Evolutionary conservation across 35 echinoderm and acorn worm species (phyloP).

Genomic region (Apostichopus japonicus): DNA sequence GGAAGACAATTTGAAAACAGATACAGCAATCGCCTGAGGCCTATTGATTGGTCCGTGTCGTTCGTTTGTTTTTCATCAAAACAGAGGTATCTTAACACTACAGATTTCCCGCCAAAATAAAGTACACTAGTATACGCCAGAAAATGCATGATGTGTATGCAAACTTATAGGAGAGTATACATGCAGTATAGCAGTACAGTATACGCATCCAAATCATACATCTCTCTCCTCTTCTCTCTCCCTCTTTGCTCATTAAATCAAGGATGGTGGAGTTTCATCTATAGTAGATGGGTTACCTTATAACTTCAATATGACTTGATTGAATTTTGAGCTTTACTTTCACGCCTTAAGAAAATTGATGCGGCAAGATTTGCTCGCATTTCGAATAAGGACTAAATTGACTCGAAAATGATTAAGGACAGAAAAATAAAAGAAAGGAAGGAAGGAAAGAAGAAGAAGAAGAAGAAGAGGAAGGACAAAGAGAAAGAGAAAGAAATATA

Average conservation of each 20-base stretch:
- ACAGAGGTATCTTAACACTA: constrained; percentile 25
- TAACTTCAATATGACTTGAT: not conserved
- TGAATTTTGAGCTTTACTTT: not conserved
- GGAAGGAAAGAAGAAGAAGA: no score
- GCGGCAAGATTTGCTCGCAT: not conserved
- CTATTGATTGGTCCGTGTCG: constrained; percentile 43
- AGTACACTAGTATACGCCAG: constrained; percentile 4
- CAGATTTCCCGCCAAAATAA: not conserved
- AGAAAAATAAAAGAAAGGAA: no score
- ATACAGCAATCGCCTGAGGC: constrained; percentile 15
- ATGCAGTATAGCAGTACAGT: not conserved
- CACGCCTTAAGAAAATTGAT: not conserved
- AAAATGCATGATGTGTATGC: not conserved
- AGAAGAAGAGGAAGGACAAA: no score
- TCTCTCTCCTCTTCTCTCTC: not conserved
- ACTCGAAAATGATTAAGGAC: not conserved
- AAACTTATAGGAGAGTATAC: not conserved
- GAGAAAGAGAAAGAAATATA: no score
- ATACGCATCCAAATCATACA: no score
- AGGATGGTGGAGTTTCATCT: not conserved
- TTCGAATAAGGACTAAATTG: not conserved
- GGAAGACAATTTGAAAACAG: constrained; percentile 46
- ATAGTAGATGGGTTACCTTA: not conserved
- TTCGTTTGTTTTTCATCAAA: constrained; percentile 49
- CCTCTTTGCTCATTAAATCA: not conserved